These are phyloP conservation scores for Xylota segnis DNA, from an alignment of 2,888 invertebrate genomes.

Conservation along the genomic window DNA sequence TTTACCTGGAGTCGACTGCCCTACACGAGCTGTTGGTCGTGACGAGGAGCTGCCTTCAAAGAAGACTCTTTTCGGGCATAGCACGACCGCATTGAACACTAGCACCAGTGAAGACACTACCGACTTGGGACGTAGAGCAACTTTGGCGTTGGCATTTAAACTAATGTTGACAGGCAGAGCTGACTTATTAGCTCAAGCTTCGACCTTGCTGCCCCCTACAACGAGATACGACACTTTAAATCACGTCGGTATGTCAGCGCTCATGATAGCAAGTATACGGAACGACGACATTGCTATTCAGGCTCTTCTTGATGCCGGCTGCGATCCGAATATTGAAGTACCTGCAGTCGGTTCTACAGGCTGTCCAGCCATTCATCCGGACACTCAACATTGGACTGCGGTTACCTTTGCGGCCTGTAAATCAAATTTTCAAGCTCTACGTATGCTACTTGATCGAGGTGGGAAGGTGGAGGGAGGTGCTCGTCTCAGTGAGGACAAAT, in stretches of 20 bases:
- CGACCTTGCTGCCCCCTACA: conserved; percentile 89
- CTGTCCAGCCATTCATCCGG: conserved; percentile 87
- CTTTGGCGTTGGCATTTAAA: conserved; percentile 91
- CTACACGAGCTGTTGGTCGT: conserved; percentile 89
- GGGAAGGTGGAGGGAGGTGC: conserved; percentile 95
- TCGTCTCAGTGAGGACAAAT: conserved; percentile 92
- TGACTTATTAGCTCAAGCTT: conserved; percentile 91
- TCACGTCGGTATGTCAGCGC: conserved; percentile 91
- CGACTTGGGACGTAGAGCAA: conserved; percentile 88
- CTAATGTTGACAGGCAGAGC: conserved; percentile 92
- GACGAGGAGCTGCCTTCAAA: conserved; percentile 85
- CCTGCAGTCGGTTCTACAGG: conserved; percentile 84
- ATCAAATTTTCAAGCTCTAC: conserved; percentile 87
- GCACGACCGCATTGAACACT: conserved; percentile 77
- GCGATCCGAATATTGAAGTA: conserved; percentile 93
- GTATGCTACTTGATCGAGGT: conserved; percentile 91
- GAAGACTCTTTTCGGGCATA: conserved; percentile 79
- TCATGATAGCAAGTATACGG: conserved; percentile 93
- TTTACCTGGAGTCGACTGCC: conserved; percentile 95
- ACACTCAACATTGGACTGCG: conserved; percentile 94
- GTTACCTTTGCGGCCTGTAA: conserved; percentile 91
- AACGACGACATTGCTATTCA: conserved; percentile 92
- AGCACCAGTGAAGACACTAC: conserved; percentile 82
- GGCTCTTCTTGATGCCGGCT: conserved; percentile 91
- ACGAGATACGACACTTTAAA: conserved; percentile 91